phyloP scores from a whole-genome alignment of 2,797 vertebrate genomes.

The Eupleurogrammus muticus region DNA sequence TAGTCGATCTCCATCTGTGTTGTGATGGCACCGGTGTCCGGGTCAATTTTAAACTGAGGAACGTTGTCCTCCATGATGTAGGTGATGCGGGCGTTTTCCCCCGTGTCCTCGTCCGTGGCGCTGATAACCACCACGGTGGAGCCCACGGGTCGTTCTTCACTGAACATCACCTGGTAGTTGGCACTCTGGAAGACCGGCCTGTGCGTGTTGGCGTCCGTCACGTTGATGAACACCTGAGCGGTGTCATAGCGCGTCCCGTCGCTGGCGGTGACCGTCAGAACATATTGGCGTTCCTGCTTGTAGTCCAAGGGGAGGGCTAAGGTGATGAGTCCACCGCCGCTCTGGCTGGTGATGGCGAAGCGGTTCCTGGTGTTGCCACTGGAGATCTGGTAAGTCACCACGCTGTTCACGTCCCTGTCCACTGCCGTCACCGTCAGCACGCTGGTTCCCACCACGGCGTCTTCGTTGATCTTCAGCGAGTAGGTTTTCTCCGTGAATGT shows the following conservation, averaged over 20 bases:
- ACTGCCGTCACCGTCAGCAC: slow-evolving; percentile 92
- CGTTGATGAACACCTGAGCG: slow-evolving; percentile 94
- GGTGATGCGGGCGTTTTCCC: slow-evolving; percentile 96
- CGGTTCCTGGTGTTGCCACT: slow-evolving; percentile 98
- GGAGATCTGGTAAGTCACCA: slow-evolving; percentile 97
- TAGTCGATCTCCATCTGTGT: slow-evolving; percentile 95
- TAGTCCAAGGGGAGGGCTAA: slow-evolving; percentile 96
- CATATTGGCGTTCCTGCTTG: slow-evolving; percentile 97
- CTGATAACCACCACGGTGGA: slow-evolving; percentile 91
- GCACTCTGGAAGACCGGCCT: slow-evolving; percentile 96
- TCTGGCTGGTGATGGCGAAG: slow-evolving; percentile 97
- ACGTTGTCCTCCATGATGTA: slow-evolving; percentile 95
- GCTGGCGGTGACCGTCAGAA: slow-evolving; percentile 93
- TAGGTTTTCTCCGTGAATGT: slow-evolving; percentile 93
- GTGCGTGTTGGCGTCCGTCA: slow-evolving; percentile 97
- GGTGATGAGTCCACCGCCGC: slow-evolving; percentile 93
- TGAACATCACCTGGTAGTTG: slow-evolving; percentile 91
- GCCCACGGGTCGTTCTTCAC: slow-evolving; percentile 91
- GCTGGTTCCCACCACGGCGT: slow-evolving; percentile 93
- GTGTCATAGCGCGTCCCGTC: slow-evolving; percentile 95
- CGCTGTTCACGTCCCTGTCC: slow-evolving; percentile 94
- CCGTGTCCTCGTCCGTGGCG: slow-evolving; percentile 95
- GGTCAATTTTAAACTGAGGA: slow-evolving; percentile 95
- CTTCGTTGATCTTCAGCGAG: slow-evolving; percentile 94
- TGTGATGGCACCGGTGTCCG: slow-evolving; percentile 91